These are phyloP conservation scores for Hippopotamyrus pictus DNA, from an alignment of 2,797 vertebrate genomes.

Conservation along the genomic window DNA sequence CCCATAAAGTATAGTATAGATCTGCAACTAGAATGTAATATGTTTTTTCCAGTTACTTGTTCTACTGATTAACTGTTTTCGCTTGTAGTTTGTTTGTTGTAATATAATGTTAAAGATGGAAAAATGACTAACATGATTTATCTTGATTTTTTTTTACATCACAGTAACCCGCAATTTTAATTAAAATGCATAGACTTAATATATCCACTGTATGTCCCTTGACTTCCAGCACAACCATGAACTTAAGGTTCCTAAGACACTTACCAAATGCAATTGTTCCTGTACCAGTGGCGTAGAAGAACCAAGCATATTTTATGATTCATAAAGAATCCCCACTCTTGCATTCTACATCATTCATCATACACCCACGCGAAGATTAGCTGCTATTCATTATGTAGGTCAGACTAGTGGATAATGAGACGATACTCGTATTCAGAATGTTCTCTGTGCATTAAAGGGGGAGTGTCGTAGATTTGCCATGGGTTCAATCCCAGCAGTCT, in stretches of 20 bases:
- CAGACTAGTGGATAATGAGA: slow-evolving; percentile 59
- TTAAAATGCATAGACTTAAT: too few relatives aligned
- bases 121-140: neutral
- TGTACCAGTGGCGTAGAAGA: slow-evolving; percentile 38
- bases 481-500: neutral
- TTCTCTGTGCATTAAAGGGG: slow-evolving; percentile 40
- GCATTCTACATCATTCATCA: slow-evolving; percentile 61
- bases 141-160: neutral
- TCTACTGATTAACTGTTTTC: neutral
- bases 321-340: slow-evolving; percentile 63
- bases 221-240: neutral
- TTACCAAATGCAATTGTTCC: slow-evolving; percentile 30
- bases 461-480: neutral
- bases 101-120: neutral
- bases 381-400: slow-evolving; percentile 63
- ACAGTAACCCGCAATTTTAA: neutral
- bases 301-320: slow-evolving; percentile 54
- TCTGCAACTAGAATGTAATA: neutral
- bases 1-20: neutral
- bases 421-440: slow-evolving; percentile 52
- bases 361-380: slow-evolving; percentile 62
- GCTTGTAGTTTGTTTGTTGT: neutral
- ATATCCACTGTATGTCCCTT: neutral
- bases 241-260: neutral
- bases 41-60: neutral